A percentile compares a stretch with the other conserved stretches of the same genome.
Conservation (phyloP, 2,888 invertebrate genomes). For the Hartigia nigra region DNA sequence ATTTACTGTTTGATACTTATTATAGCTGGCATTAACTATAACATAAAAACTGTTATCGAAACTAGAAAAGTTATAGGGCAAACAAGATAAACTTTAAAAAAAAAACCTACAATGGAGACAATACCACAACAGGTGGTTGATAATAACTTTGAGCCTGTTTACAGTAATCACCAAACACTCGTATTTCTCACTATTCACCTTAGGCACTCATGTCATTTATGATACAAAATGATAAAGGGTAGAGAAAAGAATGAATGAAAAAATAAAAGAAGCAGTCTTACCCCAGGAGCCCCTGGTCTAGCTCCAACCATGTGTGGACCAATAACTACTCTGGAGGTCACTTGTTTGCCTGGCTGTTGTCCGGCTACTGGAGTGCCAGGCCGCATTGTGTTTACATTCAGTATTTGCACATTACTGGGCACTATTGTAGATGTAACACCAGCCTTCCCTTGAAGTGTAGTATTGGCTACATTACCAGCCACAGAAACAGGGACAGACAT, state of each 20-base stretch:
- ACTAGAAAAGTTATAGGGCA: background rate
- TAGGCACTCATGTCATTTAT: background rate
- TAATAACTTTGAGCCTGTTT: background rate
- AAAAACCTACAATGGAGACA: background rate
- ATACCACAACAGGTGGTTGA: background rate
- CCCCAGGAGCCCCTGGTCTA: conserved; percentile 84
- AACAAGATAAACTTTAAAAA: background rate
- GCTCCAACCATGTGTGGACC: conserved; percentile 86
- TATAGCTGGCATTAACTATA: background rate
- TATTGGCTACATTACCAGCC: conserved; percentile 43
- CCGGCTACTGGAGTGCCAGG: conserved; percentile 78
- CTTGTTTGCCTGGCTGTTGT: conserved; percentile 75
- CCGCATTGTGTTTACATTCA: conserved; percentile 79
- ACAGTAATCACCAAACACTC: background rate
- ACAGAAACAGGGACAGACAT: conserved; percentile 62
- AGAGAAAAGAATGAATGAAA: background rate
- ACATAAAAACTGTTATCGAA: background rate
- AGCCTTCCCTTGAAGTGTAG: conserved; percentile 55
- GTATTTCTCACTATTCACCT: background rate
- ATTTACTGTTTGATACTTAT: background rate
- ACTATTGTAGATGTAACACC: conserved; percentile 71
- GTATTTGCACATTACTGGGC: conserved; percentile 83
- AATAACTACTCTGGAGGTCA: conserved; percentile 85
- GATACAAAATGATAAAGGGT: background rate
- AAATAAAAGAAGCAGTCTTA: conserved; percentile 66